Conservation (phyloP, 1,140 invertebrate species). For the Augochlora pura region DNA sequence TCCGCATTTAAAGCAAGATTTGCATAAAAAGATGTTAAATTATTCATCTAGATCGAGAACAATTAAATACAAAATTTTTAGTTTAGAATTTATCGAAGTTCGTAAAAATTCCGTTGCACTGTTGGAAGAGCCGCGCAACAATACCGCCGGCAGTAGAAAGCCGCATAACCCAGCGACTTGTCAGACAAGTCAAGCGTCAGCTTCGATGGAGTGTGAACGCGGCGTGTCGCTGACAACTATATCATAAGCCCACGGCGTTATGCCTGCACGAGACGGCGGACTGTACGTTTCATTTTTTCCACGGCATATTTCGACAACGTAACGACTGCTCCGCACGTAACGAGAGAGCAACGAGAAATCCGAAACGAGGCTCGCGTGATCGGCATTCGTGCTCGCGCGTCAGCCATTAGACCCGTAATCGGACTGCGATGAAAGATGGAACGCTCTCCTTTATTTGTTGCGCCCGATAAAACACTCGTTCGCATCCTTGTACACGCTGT, state of each 20-base stretch:
- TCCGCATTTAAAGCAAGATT: too few species aligned
- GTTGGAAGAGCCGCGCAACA: background rate
- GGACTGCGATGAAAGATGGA: conserved; percentile 5
- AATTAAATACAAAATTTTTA: too few species aligned
- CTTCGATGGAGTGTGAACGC: conserved; percentile 27
- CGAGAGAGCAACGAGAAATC: conserved; percentile 5
- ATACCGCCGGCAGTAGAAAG: conserved; percentile 18
- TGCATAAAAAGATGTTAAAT: too few species aligned
- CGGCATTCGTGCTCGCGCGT: conserved; percentile 13
- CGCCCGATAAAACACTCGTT: too few species aligned
- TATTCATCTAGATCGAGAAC: too few species aligned
- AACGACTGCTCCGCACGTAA: background rate
- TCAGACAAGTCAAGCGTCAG: conserved; percentile 30
- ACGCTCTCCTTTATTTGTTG: background rate
- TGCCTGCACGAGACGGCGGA: background rate
- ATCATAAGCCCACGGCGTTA: conserved; percentile 6
- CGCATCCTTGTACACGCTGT: too few species aligned
- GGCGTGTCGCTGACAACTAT: conserved; percentile 19
- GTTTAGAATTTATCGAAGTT: background rate
- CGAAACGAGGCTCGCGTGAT: conserved; percentile 33
- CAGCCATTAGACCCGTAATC: background rate
- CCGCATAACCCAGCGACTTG: background rate
- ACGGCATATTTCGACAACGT: conserved; percentile 8
- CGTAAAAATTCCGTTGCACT: background rate
- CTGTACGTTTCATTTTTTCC: background rate